Base-by-base conservation (phyloP, 2,888 invertebrate genomes). In the Conistra vaccinii region DNA sequence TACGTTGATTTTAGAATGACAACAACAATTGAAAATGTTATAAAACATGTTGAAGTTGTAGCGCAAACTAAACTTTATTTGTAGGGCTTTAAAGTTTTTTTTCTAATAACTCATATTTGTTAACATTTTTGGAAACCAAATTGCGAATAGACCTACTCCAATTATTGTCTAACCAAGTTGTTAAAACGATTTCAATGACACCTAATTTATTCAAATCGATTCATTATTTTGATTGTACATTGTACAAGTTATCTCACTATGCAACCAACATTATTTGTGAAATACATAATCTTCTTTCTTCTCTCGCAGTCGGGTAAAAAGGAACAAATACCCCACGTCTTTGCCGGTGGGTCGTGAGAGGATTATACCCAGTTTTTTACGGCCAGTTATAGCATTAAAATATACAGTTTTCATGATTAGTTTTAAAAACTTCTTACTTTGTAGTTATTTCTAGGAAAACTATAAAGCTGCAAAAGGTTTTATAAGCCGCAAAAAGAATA, bases 311-410 rank as follows among this genome's bases (percentile, higher is more conserved):
- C 26, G 20, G 26, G 26, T 14, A 26, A 55, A 68, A 55, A n/a
- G 3, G 6, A 17, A 23, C 7, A 17, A 14, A 1, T 29, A 29
- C 7, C 3, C 9, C 0, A 39, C 29, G 23, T 55, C 3, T 55
- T 17, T 32, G 0, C 29, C 32, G 1, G 51, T 63, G 5, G 29
- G 0, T 26, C 0, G 2, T 32, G 39, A 73, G 6, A 60, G 12
- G 42, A 60, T 53, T 76, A 29, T 17, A 20, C 7, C 7, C 10
- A 42, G 63, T 1, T 20, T 62, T 23, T 48, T 55, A 57, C 7
- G 20, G n/a, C 9, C 20, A 73, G 1, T 39, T 39, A 39, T 6
- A n/a, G 9, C 12, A 60, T 76, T 51, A 67, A 62, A 77, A 42
- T 20, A 35, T 3, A 29, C 23, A 42, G 26, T 58, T 51, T 61